phyloP scores from a whole-genome alignment of 23 tunicate genomes.

The Trididemnum miniatum region DNA sequence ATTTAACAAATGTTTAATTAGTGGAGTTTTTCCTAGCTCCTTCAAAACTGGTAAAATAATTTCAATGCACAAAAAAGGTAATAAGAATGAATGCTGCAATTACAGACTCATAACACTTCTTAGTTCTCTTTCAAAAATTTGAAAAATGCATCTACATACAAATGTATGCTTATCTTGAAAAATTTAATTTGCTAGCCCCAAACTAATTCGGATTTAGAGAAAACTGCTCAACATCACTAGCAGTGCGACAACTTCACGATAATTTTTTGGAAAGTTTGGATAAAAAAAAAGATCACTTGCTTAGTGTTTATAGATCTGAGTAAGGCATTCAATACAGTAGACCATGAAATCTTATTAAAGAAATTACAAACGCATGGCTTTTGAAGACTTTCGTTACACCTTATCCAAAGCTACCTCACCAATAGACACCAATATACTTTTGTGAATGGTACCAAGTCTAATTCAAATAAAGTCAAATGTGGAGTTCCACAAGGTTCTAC shows the following conservation, averaged over 20 bases:
- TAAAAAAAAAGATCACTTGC: not conserved
- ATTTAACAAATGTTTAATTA: not conserved
- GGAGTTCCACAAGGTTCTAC: constrained; percentile 9
- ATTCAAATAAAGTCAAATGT: not conserved
- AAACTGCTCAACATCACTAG: not conserved
- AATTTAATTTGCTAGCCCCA: not conserved
- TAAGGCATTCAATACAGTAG: not conserved
- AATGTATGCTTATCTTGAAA: not conserved
- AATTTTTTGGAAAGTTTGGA: not conserved
- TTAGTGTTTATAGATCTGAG: not conserved
- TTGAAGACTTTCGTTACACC: not conserved
- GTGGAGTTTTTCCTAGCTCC: not conserved
- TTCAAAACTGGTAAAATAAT: not conserved
- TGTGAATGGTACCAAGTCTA: not conserved
- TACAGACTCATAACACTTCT: not conserved
- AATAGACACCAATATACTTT: not conserved
- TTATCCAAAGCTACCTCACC: not conserved
- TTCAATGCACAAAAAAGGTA: not conserved
- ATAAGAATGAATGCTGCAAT: not conserved
- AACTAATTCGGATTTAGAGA: not conserved
- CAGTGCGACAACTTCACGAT: not conserved
- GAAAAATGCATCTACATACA: not conserved
- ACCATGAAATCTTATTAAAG: not conserved
- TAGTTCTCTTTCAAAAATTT: not conserved
- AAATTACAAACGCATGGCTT: not conserved